phyloP scores from a whole-genome alignment of 1,140 invertebrate species.

The Sitobion miscanthi region DNA sequence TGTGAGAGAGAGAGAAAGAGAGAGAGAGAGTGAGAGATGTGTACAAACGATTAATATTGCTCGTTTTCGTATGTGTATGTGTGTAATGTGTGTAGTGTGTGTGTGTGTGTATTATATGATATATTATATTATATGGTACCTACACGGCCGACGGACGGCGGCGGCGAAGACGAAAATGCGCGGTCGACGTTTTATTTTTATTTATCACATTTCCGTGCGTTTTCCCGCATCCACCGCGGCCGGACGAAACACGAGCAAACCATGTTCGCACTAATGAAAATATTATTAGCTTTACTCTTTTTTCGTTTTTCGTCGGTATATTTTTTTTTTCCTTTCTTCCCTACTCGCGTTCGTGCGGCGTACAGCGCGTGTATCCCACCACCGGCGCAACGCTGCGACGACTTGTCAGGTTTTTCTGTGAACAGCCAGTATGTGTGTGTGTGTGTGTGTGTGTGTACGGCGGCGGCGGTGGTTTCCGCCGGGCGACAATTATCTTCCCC shows the following conservation, averaged over 20 bases:
- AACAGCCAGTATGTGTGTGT: not conserved
- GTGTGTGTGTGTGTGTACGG: not conserved
- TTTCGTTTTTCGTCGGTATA: not conserved
- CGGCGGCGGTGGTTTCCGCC: constrained; percentile 50
- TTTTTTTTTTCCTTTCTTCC: constrained; percentile 1
- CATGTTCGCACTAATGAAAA: constrained; percentile 52
- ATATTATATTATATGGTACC: not conserved
- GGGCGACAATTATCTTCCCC: constrained; percentile 53
- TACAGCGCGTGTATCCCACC: constrained; percentile 2
- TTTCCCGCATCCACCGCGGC: constrained; percentile 36
- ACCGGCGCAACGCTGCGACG: constrained; percentile 20
- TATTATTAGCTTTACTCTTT: constrained; percentile 48
- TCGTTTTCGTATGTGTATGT: not conserved
- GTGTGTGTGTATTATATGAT: not conserved
- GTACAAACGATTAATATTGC: not conserved
- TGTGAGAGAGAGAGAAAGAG: not conserved
- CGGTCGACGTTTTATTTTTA: not conserved
- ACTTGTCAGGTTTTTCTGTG: constrained; percentile 51
- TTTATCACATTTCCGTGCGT: constrained; percentile 33
- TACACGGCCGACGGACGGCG: not conserved
- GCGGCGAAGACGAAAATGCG: constrained; percentile 4
- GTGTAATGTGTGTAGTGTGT: not conserved
- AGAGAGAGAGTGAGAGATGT: not conserved
- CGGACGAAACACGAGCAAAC: constrained; percentile 51
- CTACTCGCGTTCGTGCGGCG: constrained; percentile 5